Conservation (phyloP, 1,140 invertebrate species). For the Trichonephila clavata region DNA sequence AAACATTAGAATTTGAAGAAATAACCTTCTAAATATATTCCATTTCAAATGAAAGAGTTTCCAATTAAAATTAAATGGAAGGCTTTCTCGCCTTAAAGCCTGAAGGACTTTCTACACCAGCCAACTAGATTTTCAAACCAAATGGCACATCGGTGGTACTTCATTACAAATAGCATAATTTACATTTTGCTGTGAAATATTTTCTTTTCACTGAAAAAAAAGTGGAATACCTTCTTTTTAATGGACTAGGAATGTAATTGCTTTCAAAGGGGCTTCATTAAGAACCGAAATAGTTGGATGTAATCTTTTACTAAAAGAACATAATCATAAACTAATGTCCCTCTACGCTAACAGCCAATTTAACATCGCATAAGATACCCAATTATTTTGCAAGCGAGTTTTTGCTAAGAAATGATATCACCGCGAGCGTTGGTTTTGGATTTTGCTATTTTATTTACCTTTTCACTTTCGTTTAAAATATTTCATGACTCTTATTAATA, state of each 20-base stretch:
- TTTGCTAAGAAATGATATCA: neutral
- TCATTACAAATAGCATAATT: neutral
- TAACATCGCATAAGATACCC: slow-evolving; percentile 39
- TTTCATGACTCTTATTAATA: neutral
- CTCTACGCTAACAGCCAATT: slow-evolving; percentile 50
- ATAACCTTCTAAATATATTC: too few relatives aligned
- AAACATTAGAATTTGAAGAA: too few relatives aligned
- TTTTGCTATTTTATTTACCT: slow-evolving; percentile 15
- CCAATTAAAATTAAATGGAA: too few relatives aligned
- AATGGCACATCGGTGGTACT: neutral
- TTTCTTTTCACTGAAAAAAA: neutral
- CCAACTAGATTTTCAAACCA: neutral
- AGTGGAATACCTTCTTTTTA: neutral
- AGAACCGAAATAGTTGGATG: neutral
- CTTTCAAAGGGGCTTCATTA: slow-evolving; percentile 32
- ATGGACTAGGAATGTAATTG: slow-evolving; percentile 6
- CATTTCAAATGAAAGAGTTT: too few relatives aligned
- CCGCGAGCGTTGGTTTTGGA: neutral
- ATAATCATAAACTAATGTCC: slow-evolving; percentile 34
- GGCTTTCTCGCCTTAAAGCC: too few relatives aligned
- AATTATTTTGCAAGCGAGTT: neutral
- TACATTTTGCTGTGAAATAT: neutral
- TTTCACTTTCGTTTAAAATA: slow-evolving; percentile 1
- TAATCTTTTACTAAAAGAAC: slow-evolving; percentile 28
- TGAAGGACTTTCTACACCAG: neutral